Conservation (phyloP, 2,113 vertebrate species). For the Sprattus sprattus region DNA sequence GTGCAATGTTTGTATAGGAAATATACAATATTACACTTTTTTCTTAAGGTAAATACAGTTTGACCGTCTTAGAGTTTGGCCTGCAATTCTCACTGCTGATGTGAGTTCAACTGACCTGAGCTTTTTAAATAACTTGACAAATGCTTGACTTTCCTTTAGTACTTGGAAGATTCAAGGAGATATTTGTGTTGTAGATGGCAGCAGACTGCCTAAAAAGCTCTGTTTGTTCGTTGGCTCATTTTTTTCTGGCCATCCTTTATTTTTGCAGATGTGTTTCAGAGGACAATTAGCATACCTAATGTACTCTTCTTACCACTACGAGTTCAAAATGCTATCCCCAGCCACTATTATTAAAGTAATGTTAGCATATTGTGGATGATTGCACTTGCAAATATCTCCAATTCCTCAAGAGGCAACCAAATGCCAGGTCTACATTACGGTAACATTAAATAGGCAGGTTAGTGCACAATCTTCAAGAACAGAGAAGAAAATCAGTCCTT, state of each 20-base stretch:
- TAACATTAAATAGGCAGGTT: background rate
- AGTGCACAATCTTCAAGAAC: background rate
- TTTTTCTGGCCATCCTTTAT: background rate
- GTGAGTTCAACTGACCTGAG: background rate
- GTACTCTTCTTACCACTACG: constrained; percentile 11
- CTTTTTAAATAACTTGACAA: background rate
- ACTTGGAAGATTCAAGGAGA: background rate
- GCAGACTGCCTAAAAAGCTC: background rate
- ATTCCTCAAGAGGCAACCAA: background rate
- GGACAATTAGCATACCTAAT: constrained; percentile 26
- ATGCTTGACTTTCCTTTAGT: background rate
- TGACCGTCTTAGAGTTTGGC: background rate
- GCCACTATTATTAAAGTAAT: constrained; percentile 39
- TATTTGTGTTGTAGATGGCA: background rate
- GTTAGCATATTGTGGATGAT: constrained; percentile 19
- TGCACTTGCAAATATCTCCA: background rate
- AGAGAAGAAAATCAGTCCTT: background rate
- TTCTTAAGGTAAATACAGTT: background rate
- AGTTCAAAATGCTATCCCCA: background rate
- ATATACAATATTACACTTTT: background rate
- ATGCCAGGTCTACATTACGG: background rate
- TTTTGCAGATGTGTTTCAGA: background rate
- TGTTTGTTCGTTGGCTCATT: background rate
- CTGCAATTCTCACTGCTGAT: background rate
- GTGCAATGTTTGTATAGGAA: too few relatives aligned